Percentiles rank a stretch among this genome's conserved stretches.
Conservation (phyloP, 2,888 invertebrate species). For the Tortrix viridana region DNA sequence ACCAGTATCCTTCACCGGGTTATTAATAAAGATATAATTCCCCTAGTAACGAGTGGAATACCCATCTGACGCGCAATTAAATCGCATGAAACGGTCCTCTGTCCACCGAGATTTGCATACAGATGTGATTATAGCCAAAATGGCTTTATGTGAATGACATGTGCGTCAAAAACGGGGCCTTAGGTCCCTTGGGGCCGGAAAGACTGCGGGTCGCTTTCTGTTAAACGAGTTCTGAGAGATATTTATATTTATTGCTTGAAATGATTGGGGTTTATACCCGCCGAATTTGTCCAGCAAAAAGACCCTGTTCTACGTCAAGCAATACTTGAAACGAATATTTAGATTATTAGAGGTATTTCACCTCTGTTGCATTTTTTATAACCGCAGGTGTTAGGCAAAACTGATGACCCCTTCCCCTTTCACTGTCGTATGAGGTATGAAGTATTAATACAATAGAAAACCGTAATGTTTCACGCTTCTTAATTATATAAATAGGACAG, state of each 20-base stretch:
- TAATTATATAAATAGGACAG: too few species aligned
- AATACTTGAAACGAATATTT: background rate
- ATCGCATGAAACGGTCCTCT: slow-evolving; percentile 33
- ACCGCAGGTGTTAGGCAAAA: too few species aligned
- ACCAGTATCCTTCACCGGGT: slow-evolving; percentile 42
- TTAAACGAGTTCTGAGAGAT: slow-evolving; percentile 17
- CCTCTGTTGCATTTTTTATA: too few species aligned
- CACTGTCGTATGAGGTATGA: too few species aligned
- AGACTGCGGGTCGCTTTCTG: slow-evolving; percentile 29
- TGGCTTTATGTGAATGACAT: slow-evolving; percentile 38
- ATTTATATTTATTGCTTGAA: slow-evolving; percentile 6
- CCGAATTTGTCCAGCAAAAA: background rate
- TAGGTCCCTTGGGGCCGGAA: slow-evolving; percentile 23
- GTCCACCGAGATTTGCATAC: slow-evolving; percentile 38
- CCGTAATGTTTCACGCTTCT: too few species aligned
- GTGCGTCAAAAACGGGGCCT: slow-evolving; percentile 34
- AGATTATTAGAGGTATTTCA: too few species aligned
- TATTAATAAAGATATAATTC: slow-evolving; percentile 46
- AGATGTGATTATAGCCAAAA: slow-evolving; percentile 37
- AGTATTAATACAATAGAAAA: too few species aligned
- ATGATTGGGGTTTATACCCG: background rate
- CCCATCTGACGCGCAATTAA: slow-evolving; percentile 38
- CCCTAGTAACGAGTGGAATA: slow-evolving; percentile 37
- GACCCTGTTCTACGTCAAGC: background rate
- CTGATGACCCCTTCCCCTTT: too few species aligned